A percentile compares a stretch with the other conserved stretches of the same genome.
Conservation (phyloP, 2,888 invertebrate genomes). For the Melipona bicolor region DNA sequence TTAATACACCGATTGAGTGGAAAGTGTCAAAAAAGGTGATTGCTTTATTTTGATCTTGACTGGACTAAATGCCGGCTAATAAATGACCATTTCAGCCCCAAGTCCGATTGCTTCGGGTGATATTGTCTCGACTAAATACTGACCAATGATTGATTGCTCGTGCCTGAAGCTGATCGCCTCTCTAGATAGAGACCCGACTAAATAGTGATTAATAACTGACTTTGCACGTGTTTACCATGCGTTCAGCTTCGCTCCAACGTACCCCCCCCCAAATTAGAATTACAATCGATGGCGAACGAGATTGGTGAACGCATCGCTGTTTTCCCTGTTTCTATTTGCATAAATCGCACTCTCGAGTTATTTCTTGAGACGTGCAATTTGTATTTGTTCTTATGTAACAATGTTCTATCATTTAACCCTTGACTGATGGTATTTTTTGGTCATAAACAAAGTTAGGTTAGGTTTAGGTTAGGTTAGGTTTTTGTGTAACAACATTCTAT, state of each 20-base stretch:
- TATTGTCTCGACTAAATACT: constrained; percentile 37
- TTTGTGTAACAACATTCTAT: too few relatives aligned
- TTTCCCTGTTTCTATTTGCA: background rate
- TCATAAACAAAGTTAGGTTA: background rate
- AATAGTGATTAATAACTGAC: constrained; percentile 40
- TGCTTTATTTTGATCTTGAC: constrained; percentile 4
- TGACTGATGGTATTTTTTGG: background rate
- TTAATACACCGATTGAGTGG: constrained; percentile 18
- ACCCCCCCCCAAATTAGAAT: background rate
- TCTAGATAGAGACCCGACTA: constrained; percentile 23
- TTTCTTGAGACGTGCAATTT: background rate
- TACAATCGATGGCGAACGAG: background rate
- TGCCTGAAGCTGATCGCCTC: constrained; percentile 18
- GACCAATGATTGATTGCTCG: constrained; percentile 29
- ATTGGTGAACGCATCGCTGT: background rate
- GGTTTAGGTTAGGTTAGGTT: too few relatives aligned
- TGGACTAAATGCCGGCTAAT: constrained; percentile 22
- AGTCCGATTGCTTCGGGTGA: constrained; percentile 33
- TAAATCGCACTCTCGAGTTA: background rate
- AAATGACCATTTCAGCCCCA: constrained; percentile 22
- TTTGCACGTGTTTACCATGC: background rate
- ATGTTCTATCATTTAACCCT: background rate
- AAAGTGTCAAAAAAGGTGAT: constrained; percentile 12
- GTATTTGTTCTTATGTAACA: background rate
- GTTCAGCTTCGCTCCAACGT: background rate